Base-by-base conservation (phyloP, 2,888 invertebrate genomes). In the Cancer borealis region DNA sequence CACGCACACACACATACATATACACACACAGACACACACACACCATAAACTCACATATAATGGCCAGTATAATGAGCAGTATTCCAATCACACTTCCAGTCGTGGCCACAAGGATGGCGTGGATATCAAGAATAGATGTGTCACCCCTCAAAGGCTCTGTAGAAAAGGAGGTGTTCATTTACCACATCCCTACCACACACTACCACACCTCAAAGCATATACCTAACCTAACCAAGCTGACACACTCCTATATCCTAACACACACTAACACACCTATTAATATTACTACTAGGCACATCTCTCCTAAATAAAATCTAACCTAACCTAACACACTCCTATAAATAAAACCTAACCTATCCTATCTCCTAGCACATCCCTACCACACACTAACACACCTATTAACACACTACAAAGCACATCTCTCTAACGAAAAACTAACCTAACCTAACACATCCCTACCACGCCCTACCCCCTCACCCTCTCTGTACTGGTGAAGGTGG, bases 31-130 rank as follows among this genome's bases (percentile, higher is more conserved):
- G 3, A 92, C 26, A 91, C 54, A 91, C n/a, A 21, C n/a, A 54
- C 26, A 54, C n/a, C n/a, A 39, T 39, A 30, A 12, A 93, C 93
- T 94, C n/a, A 94, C 94, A 73, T 46, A 94, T 94, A n/a, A 94
- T 92, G 26, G 94, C 94, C n/a, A 94, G 66, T 8, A 94, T 92
- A 91, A 94, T 94, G 45, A 94, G 92, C 14, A 94, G 89, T n/a
- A 94, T 94, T 17, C 94, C 94, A 46, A 94, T 94, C 21, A 94
- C 94, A 91, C 94, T 94, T 46, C 94, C 94, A 1, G 94, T 94
- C 2, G 94, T 94, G 47, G 94, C 94, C n/a, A 94, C 94, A n/a
- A 94, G 92, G 87, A 94, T 92, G 88, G 94, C 92, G 66, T 94
- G 94, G 91, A 94, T 94, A 47, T 94, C 94, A 6, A 94, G 91